A percentile compares a stretch with the other conserved stretches of the same genome.
Conservation (phyloP, 2,113 vertebrate genomes). For the Myotis davidii region DNA sequence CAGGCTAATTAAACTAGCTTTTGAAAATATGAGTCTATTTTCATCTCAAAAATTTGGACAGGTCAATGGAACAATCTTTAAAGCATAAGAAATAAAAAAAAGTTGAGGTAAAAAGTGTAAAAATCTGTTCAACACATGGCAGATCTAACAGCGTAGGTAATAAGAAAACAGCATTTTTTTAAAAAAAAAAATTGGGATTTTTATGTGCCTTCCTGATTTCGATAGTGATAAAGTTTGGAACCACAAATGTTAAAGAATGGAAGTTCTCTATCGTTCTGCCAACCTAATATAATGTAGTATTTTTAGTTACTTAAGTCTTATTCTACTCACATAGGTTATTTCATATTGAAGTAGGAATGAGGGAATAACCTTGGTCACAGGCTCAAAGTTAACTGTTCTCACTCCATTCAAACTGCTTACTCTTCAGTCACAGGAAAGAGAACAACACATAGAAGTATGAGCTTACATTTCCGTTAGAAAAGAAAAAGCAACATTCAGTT, state of each 20-base stretch:
- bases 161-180: slow-evolving; percentile 1
- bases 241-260: neutral
- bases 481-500: neutral
- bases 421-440: neutral
- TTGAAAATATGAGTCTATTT: slow-evolving; percentile 62
- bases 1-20: slow-evolving; percentile 59
- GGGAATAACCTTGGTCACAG: neutral
- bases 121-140: slow-evolving; percentile 68
- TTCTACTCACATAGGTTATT: slow-evolving; percentile 41
- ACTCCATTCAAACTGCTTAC: neutral
- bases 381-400: neutral
- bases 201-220: slow-evolving; percentile 24
- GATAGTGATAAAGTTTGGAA: slow-evolving; percentile 16
- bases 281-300: neutral
- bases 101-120: slow-evolving; percentile 16
- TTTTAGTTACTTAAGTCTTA: slow-evolving; percentile 45
- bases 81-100: neutral
- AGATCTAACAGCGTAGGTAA: slow-evolving; percentile 30
- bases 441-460: neutral
- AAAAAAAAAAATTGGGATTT: neutral
- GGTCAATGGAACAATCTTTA: slow-evolving; percentile 59
- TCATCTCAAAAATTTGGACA: slow-evolving; percentile 35
- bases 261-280: slow-evolving; percentile 26
- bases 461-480: neutral
- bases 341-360: neutral